Percentiles rank a stretch among this genome's conserved stretches.
These are phyloP conservation scores for Coenonympha arcania DNA, from an alignment of 2,888 invertebrate genomes.

Conservation along the genomic window DNA sequence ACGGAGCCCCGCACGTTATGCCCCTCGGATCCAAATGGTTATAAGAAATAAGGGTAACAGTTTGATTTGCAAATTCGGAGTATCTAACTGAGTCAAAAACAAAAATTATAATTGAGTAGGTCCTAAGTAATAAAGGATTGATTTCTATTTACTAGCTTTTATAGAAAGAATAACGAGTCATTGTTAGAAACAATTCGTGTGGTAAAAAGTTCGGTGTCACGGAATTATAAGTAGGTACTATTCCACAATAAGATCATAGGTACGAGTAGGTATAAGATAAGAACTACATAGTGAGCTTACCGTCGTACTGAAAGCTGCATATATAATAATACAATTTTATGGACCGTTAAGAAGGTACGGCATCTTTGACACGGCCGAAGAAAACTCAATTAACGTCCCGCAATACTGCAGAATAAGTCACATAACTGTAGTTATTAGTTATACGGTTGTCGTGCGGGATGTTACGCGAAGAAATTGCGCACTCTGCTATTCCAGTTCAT, in stretches of 20 bases:
- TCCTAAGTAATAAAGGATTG: not conserved
- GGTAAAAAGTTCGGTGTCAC: not conserved
- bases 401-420: not conserved
- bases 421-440: no score
- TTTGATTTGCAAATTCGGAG: not conserved
- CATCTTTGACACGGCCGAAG: conserved; percentile 43
- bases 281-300: not conserved
- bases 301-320: no score
- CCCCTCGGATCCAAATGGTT: not conserved
- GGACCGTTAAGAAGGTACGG: conserved; percentile 37
- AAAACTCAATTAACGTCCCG: conserved; percentile 9
- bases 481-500: conserved; percentile 50
- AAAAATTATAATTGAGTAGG: no score
- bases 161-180: no score
- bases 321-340: no score
- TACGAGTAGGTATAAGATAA: not conserved
- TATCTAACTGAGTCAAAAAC: no score
- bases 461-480: conserved; percentile 50
- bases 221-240: not conserved
- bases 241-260: not conserved
- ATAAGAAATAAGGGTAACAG: not conserved
- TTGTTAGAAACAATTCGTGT: not conserved
- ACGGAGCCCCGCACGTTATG: conserved; percentile 19
- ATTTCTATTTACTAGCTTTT: no score
- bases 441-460: conserved; percentile 39